Conservation (phyloP, 2,888 invertebrate species). For the Julus scanicus region DNA sequence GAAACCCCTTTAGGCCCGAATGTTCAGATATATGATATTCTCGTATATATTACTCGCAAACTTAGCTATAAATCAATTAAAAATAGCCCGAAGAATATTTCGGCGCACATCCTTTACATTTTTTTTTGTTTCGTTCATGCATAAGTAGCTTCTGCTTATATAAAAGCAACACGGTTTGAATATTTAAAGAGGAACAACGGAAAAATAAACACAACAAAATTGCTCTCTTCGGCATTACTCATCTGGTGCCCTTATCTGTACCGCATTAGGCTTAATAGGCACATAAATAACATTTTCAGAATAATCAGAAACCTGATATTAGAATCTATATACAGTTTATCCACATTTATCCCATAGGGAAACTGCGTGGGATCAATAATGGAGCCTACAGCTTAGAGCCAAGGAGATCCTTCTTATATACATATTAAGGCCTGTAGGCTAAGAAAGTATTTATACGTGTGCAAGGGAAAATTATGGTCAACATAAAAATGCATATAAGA, state of each 20-base stretch:
- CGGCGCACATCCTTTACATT: not conserved
- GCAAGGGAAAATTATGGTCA: not conserved
- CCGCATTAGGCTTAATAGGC: slow-evolving; percentile 6
- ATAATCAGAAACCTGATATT: slow-evolving; percentile 47
- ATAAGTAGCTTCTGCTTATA: not conserved
- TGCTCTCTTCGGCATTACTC: not conserved
- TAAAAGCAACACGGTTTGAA: not conserved
- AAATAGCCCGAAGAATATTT: slow-evolving; percentile 31
- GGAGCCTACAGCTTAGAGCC: not conserved
- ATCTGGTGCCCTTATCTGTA: slow-evolving; percentile 13
- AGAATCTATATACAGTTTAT: slow-evolving; percentile 45
- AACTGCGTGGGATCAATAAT: slow-evolving; percentile 32
- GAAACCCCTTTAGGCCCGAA: slow-evolving; percentile 21
- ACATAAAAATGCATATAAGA: not conserved
- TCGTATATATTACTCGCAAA: not conserved
- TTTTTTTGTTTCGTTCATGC: slow-evolving; percentile 12
- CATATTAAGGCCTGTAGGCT: not conserved
- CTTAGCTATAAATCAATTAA: slow-evolving; percentile 35
- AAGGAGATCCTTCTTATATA: not conserved
- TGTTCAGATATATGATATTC: not conserved
- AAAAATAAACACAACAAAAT: slow-evolving; percentile 23
- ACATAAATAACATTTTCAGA: not conserved
- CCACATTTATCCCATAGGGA: slow-evolving; percentile 34
- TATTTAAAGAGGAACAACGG: slow-evolving; percentile 29
- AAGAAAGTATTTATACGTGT: not conserved